A percentile compares a stretch with the other conserved stretches of the same genome.
phyloP scores from a whole-genome alignment of 2,888 invertebrate genomes.

The Protonemura montana region DNA sequence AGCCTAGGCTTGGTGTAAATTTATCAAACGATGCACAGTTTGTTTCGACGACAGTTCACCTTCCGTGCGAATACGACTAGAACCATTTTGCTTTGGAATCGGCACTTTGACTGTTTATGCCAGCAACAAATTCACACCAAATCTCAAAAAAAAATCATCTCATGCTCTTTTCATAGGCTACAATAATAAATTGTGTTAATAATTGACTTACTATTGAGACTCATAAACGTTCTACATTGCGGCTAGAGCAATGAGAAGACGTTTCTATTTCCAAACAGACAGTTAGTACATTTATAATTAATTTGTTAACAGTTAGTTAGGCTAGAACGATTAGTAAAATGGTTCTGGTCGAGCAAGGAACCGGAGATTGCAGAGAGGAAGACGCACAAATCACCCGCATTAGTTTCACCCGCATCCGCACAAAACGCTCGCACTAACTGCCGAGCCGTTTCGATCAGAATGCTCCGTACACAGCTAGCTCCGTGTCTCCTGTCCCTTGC shows the following conservation, averaged over 20 bases:
- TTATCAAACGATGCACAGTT: neutral
- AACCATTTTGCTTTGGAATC: neutral
- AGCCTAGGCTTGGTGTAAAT: neutral
- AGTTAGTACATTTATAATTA: neutral
- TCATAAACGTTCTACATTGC: neutral
- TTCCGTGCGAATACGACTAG: neutral
- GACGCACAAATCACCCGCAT: neutral
- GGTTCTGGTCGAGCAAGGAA: neutral
- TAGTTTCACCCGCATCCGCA: neutral
- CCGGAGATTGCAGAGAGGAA: neutral
- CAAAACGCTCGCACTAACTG: neutral
- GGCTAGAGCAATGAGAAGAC: neutral
- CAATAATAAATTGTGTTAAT: neutral
- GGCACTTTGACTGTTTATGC: neutral
- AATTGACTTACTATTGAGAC: constrained; percentile 12
- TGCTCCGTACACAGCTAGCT: constrained; percentile 4
- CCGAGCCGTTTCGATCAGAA: neutral
- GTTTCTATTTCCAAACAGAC: constrained; percentile 4
- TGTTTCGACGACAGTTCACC: neutral
- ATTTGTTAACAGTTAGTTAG: neutral
- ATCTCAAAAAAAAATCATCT: neutral
- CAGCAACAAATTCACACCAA: neutral
- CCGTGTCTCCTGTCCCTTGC: neutral
- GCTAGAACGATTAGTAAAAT: neutral
- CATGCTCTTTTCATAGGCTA: neutral